Evolutionary conservation across 2,888 invertebrate genomes (phyloP), one percentile per base, ranked within the genome.

Genomic region (Mongoloraphidia duomilia): DNA sequence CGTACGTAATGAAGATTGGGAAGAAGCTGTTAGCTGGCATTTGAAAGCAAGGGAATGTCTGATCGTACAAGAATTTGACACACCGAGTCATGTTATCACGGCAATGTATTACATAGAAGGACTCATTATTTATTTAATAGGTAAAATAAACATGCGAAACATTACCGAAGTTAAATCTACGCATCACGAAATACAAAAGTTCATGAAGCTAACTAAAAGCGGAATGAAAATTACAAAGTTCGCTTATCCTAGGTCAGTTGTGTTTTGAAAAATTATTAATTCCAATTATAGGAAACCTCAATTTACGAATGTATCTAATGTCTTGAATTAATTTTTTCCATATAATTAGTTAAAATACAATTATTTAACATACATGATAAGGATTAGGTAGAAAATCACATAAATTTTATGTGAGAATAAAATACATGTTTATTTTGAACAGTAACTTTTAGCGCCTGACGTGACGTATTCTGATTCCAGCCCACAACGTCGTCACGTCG

Each of bases 1-100:
- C 34, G 61, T 78, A 10, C 65, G 80, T 56, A 67, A 69, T 40
- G 70, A 70, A 33, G 71, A 75, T 40, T 79, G 76, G 75, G 78
- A 78, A 59, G 67, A 70, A 34, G 71, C 75, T 0, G 65, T 67
- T 5, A 58, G 72, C 11, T 79, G 79, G 79, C 68, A 67, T 51
- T 69, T 67, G 36, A 71, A 71, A 58, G 67, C 71, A 41, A 63
- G 67, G 10, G 58, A 64, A 8, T 56, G 63, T 1, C 53, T 60
- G 34, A 52, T 58, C 1, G 55, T 62, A n/a, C 33, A 34, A 33
- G 34, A n/a, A 6, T 34, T n/a, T 34, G 59, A 61, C 42, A 63
- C 56, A 9, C 59, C 64, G 34, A 61, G 64, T 36, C 58, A 62
- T 2, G 56, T 66, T 2, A 64, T 73, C 56, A 72, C 77, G 1